Evolutionary conservation across 2,113 vertebrate species (phyloP), one percentile per base, ranked within the genome.

Genomic region (Spea multiplicata): DNA sequence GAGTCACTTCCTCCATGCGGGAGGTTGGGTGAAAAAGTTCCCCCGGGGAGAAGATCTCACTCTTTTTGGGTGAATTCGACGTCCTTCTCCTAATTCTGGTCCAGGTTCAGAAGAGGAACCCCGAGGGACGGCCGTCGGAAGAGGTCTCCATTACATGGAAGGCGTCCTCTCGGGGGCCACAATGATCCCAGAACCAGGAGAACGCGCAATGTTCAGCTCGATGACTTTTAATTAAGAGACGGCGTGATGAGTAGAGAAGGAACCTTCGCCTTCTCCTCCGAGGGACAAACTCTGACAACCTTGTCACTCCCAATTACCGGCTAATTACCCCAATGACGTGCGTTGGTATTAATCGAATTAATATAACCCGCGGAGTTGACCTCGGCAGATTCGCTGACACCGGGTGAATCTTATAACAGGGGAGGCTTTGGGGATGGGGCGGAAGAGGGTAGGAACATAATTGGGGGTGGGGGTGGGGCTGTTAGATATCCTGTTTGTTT

Each of bases 341-440:
- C 82, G 53, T 83, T 83, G 89, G 85, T 86, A 89, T 92, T 91
- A 90, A 92, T 87, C 86, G 85, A 86, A 89, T 91, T 90, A 90
- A 85, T 86, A 87, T 77, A 75, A 53, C 17, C 53, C 16, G 66
- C 77, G 81, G 84, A 73, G 14, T 0, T 71, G 88, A 84, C 86
- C 88, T 83, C 81, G 0, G 79, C 81, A 50, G 81, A 84, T 84
- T 79, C 82, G 88, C 88, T 89, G 87, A 88, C 85, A 88, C 84
- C 81, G 85, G 57, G 68, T 57, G 80, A 82, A 84, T 77, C 82
- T 84, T 52, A 52, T 0, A 5, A 71, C 67, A 53, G 85, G 75
- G 83, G 77, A 17, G 4, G 74, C 10, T 0, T 0, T 2, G 3
- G 47, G 70, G 53, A 50, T 13, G 14, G 45, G 53, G 53, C 10